phyloP scores from a whole-genome alignment of 2,888 invertebrate species.

The Platycnemis pennipes region DNA sequence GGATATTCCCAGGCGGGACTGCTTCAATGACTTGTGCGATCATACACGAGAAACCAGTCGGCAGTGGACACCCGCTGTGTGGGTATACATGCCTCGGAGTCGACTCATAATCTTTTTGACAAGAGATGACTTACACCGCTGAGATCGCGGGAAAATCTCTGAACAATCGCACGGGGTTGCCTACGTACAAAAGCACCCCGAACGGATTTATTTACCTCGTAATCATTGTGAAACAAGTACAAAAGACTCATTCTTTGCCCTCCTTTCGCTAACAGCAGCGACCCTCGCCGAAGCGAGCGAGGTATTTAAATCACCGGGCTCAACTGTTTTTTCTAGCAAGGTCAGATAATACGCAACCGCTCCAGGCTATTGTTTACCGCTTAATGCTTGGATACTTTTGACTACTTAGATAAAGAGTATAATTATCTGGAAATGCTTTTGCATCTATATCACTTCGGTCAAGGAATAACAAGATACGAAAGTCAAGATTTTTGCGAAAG shows the following conservation, averaged over 20 bases:
- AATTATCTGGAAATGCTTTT: no score
- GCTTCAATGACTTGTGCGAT: constrained; percentile 22
- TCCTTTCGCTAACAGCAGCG: background rate
- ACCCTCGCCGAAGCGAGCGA: no score
- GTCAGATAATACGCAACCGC: no score
- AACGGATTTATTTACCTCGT: background rate
- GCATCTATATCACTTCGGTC: no score
- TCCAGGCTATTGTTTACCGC: no score
- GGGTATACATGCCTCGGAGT: background rate
- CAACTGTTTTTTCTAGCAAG: no score
- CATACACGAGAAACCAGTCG: background rate
- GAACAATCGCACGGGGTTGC: background rate
- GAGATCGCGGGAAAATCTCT: background rate
- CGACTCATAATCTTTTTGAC: constrained; percentile 26
- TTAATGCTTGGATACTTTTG: no score
- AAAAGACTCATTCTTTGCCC: background rate
- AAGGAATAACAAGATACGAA: no score
- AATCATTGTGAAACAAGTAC: background rate
- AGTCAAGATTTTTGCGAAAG: no score
- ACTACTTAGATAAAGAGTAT: no score
- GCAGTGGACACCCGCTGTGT: background rate
- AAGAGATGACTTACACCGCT: background rate
- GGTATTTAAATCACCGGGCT: no score
- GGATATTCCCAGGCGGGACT: background rate
- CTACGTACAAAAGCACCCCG: background rate